These are phyloP conservation scores for Erannis defoliaria DNA, from an alignment of 2,888 invertebrate genomes.

Conservation along the genomic window DNA sequence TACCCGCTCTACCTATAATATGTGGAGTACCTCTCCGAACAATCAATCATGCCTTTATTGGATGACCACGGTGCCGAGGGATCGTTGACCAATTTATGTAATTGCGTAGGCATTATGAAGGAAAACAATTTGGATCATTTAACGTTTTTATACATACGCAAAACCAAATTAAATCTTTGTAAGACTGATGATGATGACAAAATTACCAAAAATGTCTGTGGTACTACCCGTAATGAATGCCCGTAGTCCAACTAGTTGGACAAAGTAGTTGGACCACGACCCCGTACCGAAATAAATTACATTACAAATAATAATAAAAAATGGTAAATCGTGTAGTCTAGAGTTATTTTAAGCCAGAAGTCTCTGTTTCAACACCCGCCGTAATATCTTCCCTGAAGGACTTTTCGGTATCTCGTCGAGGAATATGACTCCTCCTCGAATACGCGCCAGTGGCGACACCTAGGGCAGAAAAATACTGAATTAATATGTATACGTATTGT, in stretches of 20 bases:
- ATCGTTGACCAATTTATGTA: constrained; percentile 40
- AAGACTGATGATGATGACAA: not conserved
- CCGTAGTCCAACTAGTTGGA: no score
- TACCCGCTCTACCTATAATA: constrained; percentile 7
- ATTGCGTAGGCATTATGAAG: constrained; percentile 28
- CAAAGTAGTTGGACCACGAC: no score
- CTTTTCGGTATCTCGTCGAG: constrained; percentile 88
- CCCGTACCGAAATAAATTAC: no score
- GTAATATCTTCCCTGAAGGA: constrained; percentile 84
- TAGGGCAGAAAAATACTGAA: constrained; percentile 25
- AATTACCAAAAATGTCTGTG: no score
- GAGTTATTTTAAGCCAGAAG: constrained; percentile 1
- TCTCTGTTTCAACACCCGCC: constrained; percentile 72
- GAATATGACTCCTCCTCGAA: constrained; percentile 89
- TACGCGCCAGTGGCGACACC: constrained; percentile 86
- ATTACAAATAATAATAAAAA: no score
- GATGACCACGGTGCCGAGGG: constrained; percentile 50
- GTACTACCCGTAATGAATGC: no score
- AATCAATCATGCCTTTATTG: constrained; percentile 61
- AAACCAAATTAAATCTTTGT: not conserved
- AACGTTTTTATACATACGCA: not conserved
- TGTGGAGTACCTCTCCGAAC: constrained; percentile 30
- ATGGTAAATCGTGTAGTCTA: no score
- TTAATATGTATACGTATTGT: no score
- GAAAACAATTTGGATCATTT: constrained; percentile 14